phyloP scores from a whole-genome alignment of 2,797 vertebrate species.

The Odontamblyopus rebecca region DNA sequence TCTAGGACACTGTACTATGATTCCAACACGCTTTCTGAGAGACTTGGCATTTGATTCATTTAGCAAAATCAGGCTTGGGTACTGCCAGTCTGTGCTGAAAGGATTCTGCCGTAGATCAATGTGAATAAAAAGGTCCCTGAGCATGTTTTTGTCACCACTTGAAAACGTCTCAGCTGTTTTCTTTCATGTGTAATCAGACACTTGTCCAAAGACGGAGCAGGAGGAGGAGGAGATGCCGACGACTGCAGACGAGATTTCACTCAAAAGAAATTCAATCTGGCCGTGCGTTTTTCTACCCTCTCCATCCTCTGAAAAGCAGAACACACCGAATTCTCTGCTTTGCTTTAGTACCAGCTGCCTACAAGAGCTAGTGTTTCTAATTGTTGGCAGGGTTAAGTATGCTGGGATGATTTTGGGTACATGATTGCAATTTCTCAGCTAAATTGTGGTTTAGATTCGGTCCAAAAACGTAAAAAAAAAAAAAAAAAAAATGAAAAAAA shows the following conservation, averaged over 20 bases:
- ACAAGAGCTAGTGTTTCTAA: conserved; percentile 45
- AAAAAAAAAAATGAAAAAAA: too few species aligned
- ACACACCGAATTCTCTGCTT: conserved; percentile 35
- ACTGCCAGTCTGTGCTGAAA: conserved; percentile 51
- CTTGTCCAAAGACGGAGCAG: conserved; percentile 59
- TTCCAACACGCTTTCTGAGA: conserved; percentile 47
- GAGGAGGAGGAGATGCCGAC: conserved; percentile 51
- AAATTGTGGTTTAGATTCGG: neutral
- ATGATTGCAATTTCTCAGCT: neutral
- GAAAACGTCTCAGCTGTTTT: conserved; percentile 56
- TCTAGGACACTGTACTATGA: conserved; percentile 40
- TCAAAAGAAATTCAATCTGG: conserved; percentile 64
- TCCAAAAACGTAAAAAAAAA: neutral
- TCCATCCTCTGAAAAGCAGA: conserved; percentile 35
- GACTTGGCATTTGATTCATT: conserved; percentile 43
- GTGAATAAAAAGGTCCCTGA: conserved; percentile 53
- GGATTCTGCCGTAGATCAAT: conserved; percentile 45
- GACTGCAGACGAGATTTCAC: conserved; percentile 55
- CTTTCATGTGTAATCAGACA: conserved; percentile 65
- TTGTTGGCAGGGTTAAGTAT: conserved; percentile 38
- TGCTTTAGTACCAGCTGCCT: conserved; percentile 47
- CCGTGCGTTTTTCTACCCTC: conserved; percentile 36
- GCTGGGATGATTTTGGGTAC: neutral
- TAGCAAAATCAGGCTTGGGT: conserved; percentile 51
- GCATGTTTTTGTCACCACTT: conserved; percentile 43